Conservation (phyloP, 2,797 vertebrate genomes). For the Rhyacichthys aspro region DNA sequence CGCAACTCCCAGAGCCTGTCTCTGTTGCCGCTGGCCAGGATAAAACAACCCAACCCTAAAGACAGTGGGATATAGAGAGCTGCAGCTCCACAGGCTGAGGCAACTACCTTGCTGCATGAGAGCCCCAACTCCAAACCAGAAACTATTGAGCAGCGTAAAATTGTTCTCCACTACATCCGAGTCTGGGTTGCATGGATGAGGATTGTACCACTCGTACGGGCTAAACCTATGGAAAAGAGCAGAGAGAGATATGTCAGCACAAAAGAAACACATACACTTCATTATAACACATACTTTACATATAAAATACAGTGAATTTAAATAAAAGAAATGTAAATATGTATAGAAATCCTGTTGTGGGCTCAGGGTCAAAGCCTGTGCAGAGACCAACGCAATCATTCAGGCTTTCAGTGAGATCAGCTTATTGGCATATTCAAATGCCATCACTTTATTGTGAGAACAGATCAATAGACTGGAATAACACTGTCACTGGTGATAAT, state of each 20-base stretch:
- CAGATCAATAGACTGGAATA: constrained; percentile 74
- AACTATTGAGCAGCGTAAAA: constrained; percentile 99
- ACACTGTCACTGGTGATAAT: constrained; percentile 73
- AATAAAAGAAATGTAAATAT: constrained; percentile 31
- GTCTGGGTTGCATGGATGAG: constrained; percentile 98
- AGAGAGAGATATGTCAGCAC: constrained; percentile 42
- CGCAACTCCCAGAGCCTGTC: constrained; percentile 84
- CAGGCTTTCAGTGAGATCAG: constrained; percentile 60
- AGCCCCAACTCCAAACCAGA: constrained; percentile 99
- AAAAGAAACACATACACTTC: constrained; percentile 43
- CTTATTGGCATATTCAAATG: constrained; percentile 79
- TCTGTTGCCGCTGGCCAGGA: constrained; percentile 81
- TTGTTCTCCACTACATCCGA: constrained; percentile 99
- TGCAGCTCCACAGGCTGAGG: constrained; percentile 86
- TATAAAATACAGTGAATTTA: not conserved
- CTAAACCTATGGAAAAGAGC: constrained; percentile 90
- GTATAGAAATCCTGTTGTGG: constrained; percentile 24
- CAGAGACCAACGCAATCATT: constrained; percentile 58
- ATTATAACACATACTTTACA: constrained; percentile 12
- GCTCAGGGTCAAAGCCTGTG: constrained; percentile 26
- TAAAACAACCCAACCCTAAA: constrained; percentile 72
- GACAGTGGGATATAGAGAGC: constrained; percentile 87
- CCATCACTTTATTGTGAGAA: constrained; percentile 72
- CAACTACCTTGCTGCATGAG: constrained; percentile 99
- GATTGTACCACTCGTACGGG: constrained; percentile 99